A percentile compares a stretch with the other conserved stretches of the same genome.
Evolutionary conservation across 2,888 invertebrate genomes (phyloP).

Genomic region (Copidosoma aretas): DNA sequence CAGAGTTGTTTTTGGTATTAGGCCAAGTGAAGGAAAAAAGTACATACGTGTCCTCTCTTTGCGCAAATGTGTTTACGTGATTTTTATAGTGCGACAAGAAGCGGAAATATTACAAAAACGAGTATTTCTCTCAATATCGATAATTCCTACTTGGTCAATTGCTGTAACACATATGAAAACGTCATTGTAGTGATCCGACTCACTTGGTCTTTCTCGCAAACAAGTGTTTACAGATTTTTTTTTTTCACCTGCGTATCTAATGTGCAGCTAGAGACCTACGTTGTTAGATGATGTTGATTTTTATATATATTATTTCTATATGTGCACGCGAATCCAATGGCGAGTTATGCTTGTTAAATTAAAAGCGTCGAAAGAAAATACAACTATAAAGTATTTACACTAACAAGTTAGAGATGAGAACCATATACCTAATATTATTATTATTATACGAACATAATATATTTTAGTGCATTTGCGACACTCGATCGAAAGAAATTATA

Average conservation of each 20-base stretch:
- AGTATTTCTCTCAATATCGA: conserved; percentile 33
- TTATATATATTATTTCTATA: conserved; percentile 26
- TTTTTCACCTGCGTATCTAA: too few species aligned
- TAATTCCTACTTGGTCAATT: conserved; percentile 41
- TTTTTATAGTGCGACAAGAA: conserved; percentile 3
- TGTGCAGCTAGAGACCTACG: conserved; percentile 10
- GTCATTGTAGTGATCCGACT: conserved; percentile 13
- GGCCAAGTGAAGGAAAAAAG: too few species aligned
- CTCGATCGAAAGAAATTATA: conserved; percentile 17
- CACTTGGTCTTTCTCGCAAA: conserved; percentile 1
- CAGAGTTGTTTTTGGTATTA: too few species aligned
- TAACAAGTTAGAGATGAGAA: not conserved
- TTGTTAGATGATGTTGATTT: conserved; percentile 32
- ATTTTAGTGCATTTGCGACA: not conserved
- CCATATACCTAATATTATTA: conserved; percentile 25
- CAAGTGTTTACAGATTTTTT: conserved; percentile 18
- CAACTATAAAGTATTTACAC: too few species aligned
- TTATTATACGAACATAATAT: conserved; percentile 16
- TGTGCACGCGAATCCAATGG: not conserved
- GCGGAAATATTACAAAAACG: conserved; percentile 17
- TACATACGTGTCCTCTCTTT: too few species aligned
- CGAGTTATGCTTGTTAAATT: not conserved
- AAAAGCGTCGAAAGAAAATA: not conserved
- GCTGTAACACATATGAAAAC: conserved; percentile 17
- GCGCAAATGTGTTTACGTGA: not conserved